Evolutionary conservation across 1,140 invertebrate species (phyloP).

Genomic region (Hypsibius dujardini): DNA sequence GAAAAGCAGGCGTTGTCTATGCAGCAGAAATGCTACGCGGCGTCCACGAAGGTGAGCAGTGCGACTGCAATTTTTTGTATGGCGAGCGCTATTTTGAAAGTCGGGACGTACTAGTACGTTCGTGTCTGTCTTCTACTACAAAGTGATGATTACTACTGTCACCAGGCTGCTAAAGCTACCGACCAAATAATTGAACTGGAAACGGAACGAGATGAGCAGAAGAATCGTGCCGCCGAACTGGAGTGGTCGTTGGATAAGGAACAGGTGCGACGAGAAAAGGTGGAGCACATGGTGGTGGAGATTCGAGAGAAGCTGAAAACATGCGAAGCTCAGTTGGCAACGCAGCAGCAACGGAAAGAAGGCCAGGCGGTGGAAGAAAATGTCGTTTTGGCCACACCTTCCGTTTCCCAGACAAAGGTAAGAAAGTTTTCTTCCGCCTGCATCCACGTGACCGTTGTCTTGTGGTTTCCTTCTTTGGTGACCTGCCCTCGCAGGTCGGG

Average conservation of each 20-base stretch:
- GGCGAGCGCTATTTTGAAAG: too few species aligned
- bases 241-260: constrained; percentile 75
- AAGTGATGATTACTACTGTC: too few species aligned
- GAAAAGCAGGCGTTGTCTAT: too few species aligned
- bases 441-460: too few species aligned
- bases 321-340: background rate
- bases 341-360: constrained; percentile 1
- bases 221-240: constrained; percentile 84
- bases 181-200: too few species aligned
- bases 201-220: too few species aligned
- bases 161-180: constrained; percentile 16
- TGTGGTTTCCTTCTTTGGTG: constrained; percentile 1
- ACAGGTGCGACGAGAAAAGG: constrained; percentile 20
- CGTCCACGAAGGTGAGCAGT: too few species aligned
- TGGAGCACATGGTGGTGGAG: constrained; percentile 18
- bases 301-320: constrained; percentile 9
- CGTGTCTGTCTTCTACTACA: too few species aligned
- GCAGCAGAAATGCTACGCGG: too few species aligned
- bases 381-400: background rate
- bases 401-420: constrained; percentile 40
- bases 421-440: too few species aligned
- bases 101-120: constrained; percentile 7
- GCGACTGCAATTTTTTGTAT: too few species aligned
- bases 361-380: constrained; percentile 8
- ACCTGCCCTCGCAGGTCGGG: too few species aligned